A percentile compares a stretch with the other conserved stretches of the same genome.
Evolutionary conservation across 2,888 invertebrate genomes (phyloP).

Genomic region (Pollenia amentaria): DNA sequence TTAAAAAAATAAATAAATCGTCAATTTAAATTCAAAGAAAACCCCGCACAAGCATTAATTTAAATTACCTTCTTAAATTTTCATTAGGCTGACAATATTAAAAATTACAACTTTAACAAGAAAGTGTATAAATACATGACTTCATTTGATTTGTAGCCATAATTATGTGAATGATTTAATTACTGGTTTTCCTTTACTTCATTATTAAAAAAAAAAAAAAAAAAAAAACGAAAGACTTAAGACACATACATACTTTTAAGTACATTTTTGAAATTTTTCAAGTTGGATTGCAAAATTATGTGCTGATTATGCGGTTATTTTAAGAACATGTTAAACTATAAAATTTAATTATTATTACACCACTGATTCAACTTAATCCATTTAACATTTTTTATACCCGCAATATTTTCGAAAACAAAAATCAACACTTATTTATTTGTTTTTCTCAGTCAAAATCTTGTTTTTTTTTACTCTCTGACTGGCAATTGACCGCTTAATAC

Average conservation of each 20-base stretch:
- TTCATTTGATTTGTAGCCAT: conserved; percentile 31
- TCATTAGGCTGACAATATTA: conserved; percentile 47
- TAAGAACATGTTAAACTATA: conserved; percentile 39
- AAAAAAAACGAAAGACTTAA: conserved; percentile 44
- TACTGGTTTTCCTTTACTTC: neutral
- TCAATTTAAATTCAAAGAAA: neutral
- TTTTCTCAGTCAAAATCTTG: conserved; percentile 34
- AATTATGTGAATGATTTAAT: conserved; percentile 35
- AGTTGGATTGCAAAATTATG: conserved; percentile 10
- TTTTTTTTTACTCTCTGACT: conserved; percentile 1
- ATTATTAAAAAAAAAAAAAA: neutral
- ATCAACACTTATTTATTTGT: conserved; percentile 15
- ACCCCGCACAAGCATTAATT: conserved; percentile 25
- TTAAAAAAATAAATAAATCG: neutral
- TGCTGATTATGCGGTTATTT: conserved; percentile 30
- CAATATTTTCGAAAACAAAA: neutral
- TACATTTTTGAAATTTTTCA: neutral
- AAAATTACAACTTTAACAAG: neutral
- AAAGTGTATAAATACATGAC: neutral
- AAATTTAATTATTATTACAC: conserved; percentile 55
- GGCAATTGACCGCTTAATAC: conserved; percentile 33
- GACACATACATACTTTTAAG: conserved; percentile 12
- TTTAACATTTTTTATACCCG: conserved; percentile 1
- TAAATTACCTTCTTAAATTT: conserved; percentile 45
- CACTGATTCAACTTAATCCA: conserved; percentile 27